phyloP scores from a whole-genome alignment of 1,140 invertebrate genomes.

The Medauroidea extradentata region DNA sequence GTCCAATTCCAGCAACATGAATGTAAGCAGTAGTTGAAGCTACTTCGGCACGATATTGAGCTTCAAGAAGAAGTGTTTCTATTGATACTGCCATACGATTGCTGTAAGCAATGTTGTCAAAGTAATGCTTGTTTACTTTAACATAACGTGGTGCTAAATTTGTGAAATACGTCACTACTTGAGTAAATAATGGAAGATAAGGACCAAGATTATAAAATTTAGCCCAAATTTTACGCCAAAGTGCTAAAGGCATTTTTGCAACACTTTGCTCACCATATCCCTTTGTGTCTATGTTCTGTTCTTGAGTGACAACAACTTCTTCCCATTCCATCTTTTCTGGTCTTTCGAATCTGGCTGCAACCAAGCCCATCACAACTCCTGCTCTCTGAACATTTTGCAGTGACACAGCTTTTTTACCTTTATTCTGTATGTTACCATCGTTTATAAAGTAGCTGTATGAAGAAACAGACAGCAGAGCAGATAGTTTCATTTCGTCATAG shows the following conservation, averaged over 20 bases:
- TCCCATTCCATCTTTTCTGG: slow-evolving; percentile 52
- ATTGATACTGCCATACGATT: slow-evolving; percentile 42
- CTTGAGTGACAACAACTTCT: slow-evolving; percentile 47
- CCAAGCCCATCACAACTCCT: slow-evolving; percentile 43
- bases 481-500: slow-evolving; percentile 57
- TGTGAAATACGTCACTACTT: slow-evolving; percentile 29
- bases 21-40: slow-evolving; percentile 44
- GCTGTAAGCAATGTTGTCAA: slow-evolving; percentile 45
- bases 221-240: slow-evolving; percentile 37
- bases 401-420: slow-evolving; percentile 44
- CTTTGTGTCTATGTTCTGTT: slow-evolving; percentile 47
- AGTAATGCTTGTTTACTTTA: slow-evolving; percentile 14
- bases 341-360: slow-evolving; percentile 47
- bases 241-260: slow-evolving; percentile 22
- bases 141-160: slow-evolving; percentile 36
- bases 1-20: slow-evolving; percentile 45
- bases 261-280: slow-evolving; percentile 40
- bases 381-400: slow-evolving; percentile 36
- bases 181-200: slow-evolving; percentile 38
- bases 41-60: slow-evolving; percentile 41
- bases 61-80: slow-evolving; percentile 45
- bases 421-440: slow-evolving; percentile 54
- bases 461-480: slow-evolving; percentile 55
- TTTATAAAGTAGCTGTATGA: slow-evolving; percentile 60
- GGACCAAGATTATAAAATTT: slow-evolving; percentile 36